These are phyloP conservation scores for Cybosia mesomella DNA, from an alignment of 2,888 invertebrate genomes.

Conservation along the genomic window DNA sequence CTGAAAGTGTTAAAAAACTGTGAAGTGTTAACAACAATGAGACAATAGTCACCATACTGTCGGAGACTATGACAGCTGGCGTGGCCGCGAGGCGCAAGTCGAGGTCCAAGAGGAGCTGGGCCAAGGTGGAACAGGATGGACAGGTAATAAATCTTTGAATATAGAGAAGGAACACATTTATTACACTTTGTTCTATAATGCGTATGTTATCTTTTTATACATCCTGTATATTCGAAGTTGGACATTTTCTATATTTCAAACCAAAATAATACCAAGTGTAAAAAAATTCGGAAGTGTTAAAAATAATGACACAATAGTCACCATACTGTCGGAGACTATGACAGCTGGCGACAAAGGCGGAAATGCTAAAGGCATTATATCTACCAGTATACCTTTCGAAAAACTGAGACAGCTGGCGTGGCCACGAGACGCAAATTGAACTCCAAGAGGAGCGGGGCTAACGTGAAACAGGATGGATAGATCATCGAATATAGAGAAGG, in stretches of 20 bases:
- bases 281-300: slow-evolving; percentile 14
- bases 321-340: slow-evolving; percentile 59
- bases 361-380: no score
- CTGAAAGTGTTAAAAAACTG: slow-evolving; percentile 10
- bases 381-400: no score
- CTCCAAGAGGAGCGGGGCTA: slow-evolving; percentile 76
- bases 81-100: slow-evolving; percentile 76
- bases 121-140: slow-evolving; percentile 76
- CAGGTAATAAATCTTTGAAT: slow-evolving; percentile 63
- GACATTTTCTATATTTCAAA: no score
- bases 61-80: slow-evolving; percentile 76
- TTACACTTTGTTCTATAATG: background rate
- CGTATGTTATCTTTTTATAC: no score
- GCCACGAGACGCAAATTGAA: slow-evolving; percentile 74
- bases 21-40: slow-evolving; percentile 19
- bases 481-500: background rate
- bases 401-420: no score
- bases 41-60: slow-evolving; percentile 33
- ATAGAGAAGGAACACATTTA: background rate
- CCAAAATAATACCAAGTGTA: slow-evolving; percentile 4
- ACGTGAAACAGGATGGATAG: slow-evolving; percentile 72
- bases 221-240: no score
- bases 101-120: slow-evolving; percentile 75
- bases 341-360: no score
- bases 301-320: slow-evolving; percentile 22